Conservation (phyloP, 30 jellyfish, hydroid and myxozoan genomes). For the Mastigias papua region DNA sequence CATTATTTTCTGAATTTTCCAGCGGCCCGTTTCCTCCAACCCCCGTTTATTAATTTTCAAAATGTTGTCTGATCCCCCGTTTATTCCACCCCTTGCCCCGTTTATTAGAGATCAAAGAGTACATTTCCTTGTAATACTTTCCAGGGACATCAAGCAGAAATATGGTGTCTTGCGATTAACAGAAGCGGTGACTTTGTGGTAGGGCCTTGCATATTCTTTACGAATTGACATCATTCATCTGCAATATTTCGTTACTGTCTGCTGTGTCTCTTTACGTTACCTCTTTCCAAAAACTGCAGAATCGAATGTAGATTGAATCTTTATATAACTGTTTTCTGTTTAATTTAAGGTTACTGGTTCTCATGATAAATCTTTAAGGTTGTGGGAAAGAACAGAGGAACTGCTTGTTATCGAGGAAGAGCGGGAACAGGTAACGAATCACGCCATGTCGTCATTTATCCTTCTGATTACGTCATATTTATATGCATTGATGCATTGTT, state of each 20-base stretch:
- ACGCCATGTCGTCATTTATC: too few species aligned
- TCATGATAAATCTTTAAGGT: constrained; percentile 92
- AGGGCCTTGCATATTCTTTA: background rate
- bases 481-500: too few species aligned
- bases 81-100: background rate
- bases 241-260: background rate
- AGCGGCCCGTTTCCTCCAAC: too few species aligned
- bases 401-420: constrained; percentile 94
- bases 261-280: too few species aligned
- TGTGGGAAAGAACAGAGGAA: constrained; percentile 98
- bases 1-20: too few species aligned
- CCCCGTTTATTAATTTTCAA: too few species aligned
- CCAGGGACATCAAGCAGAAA: constrained; percentile 96
- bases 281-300: too few species aligned
- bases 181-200: constrained; percentile 92
- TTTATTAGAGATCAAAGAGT: background rate
- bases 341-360: constrained; percentile 85
- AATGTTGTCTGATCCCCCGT: too few species aligned
- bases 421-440: constrained; percentile 88
- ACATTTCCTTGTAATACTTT: background rate
- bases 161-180: constrained; percentile 91
- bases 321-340: too few species aligned
- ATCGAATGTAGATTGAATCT: too few species aligned
- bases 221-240: background rate
- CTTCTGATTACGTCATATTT: too few species aligned